Evolutionary conservation across 2,888 invertebrate species (phyloP).

Genomic region (Eupithecia centaureata): DNA sequence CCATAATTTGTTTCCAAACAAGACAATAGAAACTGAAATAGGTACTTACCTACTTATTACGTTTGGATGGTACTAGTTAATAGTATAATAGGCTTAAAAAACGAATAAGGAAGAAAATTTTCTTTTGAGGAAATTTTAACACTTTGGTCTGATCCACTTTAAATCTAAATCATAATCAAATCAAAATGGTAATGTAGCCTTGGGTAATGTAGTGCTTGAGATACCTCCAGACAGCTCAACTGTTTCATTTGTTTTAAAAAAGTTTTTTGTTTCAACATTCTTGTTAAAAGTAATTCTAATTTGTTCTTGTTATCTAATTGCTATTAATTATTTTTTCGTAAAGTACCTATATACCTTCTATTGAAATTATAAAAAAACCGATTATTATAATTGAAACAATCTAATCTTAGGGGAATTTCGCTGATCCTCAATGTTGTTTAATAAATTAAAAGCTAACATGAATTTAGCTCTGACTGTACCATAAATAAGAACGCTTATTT

Average conservation of each 20-base stretch:
- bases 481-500: constrained; percentile 69
- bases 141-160: not conserved
- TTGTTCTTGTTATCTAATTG: not conserved
- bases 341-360: not conserved
- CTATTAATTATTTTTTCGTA: too few relatives aligned
- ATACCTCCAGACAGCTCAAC: not conserved
- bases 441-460: not conserved
- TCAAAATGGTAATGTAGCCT: too few relatives aligned
- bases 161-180: too few relatives aligned
- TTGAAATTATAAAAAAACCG: not conserved
- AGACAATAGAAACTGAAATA: not conserved
- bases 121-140: not conserved
- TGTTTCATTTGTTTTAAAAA: not conserved
- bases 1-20: not conserved
- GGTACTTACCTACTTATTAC: too few relatives aligned
- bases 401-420: not conserved
- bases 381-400: not conserved
- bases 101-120: too few relatives aligned
- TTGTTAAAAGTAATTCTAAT: too few relatives aligned
- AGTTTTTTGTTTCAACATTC: too few relatives aligned
- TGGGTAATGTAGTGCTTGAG: too few relatives aligned
- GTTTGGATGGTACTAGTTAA: too few relatives aligned
- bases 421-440: not conserved
- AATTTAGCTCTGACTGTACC: constrained; percentile 28
- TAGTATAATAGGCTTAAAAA: too few relatives aligned